A percentile compares a stretch with the other conserved stretches of the same genome.
These are phyloP conservation scores for Brachionus paranguensis DNA, from an alignment of 1,140 invertebrate species.

Conservation along the genomic window DNA sequence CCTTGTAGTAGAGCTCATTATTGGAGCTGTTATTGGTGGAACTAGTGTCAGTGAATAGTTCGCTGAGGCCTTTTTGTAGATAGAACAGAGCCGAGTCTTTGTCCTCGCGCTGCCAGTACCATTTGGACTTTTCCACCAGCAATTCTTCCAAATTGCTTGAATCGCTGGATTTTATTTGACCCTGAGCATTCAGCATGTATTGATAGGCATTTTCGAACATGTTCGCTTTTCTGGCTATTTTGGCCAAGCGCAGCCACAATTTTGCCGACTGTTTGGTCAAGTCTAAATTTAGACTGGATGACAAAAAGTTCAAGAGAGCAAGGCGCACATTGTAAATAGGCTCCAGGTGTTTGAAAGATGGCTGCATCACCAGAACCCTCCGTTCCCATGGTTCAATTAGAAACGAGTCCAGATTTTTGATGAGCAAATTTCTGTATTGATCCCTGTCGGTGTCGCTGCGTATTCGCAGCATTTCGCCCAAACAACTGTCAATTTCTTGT, in stretches of 20 bases:
- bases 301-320: conserved; percentile 19
- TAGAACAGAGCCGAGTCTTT: conserved; percentile 37
- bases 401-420: conserved; percentile 26
- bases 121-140: conserved; percentile 39
- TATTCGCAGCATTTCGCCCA: conserved; percentile 11
- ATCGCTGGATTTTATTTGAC: conserved; percentile 21
- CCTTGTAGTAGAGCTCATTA: conserved; percentile 23
- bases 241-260: conserved; percentile 22
- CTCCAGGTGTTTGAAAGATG: conserved; percentile 26
- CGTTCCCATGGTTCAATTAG: conserved; percentile 38
- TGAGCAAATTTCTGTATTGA: conserved; percentile 13
- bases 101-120: conserved; percentile 37
- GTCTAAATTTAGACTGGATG: conserved; percentile 6
- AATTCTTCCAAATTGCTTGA: conserved; percentile 31
- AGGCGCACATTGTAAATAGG: conserved; percentile 34
- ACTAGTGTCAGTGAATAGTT: not conserved
- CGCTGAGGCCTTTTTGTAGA: conserved; percentile 34
- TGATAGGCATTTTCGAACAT: conserved; percentile 40
- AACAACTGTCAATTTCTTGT: conserved; percentile 29
- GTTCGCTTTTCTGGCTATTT: conserved; percentile 32
- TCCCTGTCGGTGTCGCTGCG: conserved; percentile 30
- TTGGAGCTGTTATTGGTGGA: not conserved
- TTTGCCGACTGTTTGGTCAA: conserved; percentile 35
- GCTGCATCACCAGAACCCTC: conserved; percentile 15
- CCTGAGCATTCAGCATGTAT: conserved; percentile 35